Evolutionary conservation across 2,797 vertebrate genomes (phyloP).

Genomic region (Ceyx erithaca): DNA sequence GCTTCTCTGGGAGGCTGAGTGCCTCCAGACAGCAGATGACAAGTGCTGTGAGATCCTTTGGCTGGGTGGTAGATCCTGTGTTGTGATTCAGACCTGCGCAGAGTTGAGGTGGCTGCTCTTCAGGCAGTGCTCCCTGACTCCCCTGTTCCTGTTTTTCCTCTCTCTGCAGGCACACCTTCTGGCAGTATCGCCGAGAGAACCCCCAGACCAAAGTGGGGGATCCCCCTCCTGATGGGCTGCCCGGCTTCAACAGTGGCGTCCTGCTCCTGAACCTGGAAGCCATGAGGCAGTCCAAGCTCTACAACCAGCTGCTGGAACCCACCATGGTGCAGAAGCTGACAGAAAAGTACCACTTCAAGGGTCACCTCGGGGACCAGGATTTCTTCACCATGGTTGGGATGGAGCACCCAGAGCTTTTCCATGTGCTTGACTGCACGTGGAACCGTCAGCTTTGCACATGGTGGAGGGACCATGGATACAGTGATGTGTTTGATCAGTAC

Average conservation of each 20-base stretch:
- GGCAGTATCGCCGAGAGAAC: constrained; percentile 97
- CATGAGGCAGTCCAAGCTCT: constrained; percentile 90
- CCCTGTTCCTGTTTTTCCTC: neutral
- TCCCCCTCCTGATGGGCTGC: constrained; percentile 90
- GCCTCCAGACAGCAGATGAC: neutral
- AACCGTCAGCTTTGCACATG: constrained; percentile 97
- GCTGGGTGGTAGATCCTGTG: neutral
- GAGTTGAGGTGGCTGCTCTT: neutral
- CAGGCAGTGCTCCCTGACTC: neutral
- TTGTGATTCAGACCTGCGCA: neutral
- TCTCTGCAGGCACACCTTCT: constrained; percentile 91
- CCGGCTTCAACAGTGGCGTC: constrained; percentile 96
- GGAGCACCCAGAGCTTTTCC: constrained; percentile 93
- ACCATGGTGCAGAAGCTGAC: constrained; percentile 85
- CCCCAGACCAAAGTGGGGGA: constrained; percentile 88
- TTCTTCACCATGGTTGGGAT: constrained; percentile 98
- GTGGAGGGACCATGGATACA: constrained; percentile 96
- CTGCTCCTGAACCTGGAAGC: constrained; percentile 91
- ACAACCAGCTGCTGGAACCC: constrained; percentile 89
- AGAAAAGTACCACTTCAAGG: constrained; percentile 91
- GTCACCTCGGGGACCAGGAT: constrained; percentile 97
- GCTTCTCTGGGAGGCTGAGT: neutral
- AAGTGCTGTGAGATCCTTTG: neutral
- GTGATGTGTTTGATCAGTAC: constrained; percentile 90
- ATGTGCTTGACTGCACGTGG: constrained; percentile 91